Percentiles rank a stretch among this genome's conserved stretches.
Evolutionary conservation across 2,113 vertebrate genomes (phyloP).

Genomic region (Ciconia boyciana): DNA sequence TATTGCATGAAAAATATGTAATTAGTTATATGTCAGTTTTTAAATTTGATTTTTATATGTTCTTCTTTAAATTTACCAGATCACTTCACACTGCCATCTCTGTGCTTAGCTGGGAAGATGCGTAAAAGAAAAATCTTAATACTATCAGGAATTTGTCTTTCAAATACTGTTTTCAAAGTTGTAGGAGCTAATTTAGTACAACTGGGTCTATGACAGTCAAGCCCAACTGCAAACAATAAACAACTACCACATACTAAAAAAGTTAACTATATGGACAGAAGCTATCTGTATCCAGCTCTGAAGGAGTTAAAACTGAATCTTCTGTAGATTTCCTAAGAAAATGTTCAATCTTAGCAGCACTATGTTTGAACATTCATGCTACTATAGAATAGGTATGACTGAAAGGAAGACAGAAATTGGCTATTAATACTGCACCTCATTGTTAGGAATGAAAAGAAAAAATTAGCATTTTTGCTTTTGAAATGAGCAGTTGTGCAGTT

Average conservation of each 20-base stretch:
- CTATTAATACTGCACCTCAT: neutral
- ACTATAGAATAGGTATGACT: neutral
- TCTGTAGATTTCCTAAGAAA: neutral
- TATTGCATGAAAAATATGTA: neutral
- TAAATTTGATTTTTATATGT: neutral
- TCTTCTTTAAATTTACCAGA: neutral
- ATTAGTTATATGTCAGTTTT: neutral
- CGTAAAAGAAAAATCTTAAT: neutral
- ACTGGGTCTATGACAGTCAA: neutral
- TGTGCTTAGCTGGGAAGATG: neutral
- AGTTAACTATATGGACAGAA: neutral
- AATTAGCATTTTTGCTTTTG: neutral
- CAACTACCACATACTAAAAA: conserved; percentile 31
- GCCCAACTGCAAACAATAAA: conserved; percentile 42
- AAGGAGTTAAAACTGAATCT: neutral
- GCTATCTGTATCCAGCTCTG: neutral
- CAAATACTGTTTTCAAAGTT: conserved; percentile 51
- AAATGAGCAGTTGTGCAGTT: neutral
- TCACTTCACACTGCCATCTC: neutral
- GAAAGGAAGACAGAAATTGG: neutral
- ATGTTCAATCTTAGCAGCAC: neutral
- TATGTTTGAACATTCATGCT: neutral
- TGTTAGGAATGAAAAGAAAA: neutral
- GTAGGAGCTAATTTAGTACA: conserved; percentile 54
- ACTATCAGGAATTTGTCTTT: conserved; percentile 15